Conservation (phyloP, 1,140 invertebrate species). For the Palaemon carinicauda region DNA sequence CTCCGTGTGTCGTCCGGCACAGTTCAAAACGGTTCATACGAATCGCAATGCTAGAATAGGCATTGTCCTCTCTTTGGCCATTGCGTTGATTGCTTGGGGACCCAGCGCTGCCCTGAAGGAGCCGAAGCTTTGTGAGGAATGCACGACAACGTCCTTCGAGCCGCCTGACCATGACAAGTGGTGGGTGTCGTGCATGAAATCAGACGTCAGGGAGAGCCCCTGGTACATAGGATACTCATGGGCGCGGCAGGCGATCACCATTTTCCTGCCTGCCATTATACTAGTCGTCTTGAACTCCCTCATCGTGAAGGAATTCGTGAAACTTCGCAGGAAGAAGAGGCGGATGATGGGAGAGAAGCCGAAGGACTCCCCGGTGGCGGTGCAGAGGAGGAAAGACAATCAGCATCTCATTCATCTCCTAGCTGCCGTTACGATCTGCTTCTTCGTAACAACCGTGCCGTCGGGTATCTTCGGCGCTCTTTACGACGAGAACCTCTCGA, state of each 20-base stretch:
- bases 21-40: slow-evolving; percentile 61
- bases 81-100: slow-evolving; percentile 31
- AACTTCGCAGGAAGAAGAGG: not conserved
- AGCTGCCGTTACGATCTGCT: slow-evolving; percentile 61
- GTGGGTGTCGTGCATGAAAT: slow-evolving; percentile 57
- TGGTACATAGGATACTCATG: slow-evolving; percentile 60
- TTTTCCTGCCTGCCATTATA: slow-evolving; percentile 60
- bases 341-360: not conserved
- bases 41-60: slow-evolving; percentile 49
- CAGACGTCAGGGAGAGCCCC: slow-evolving; percentile 14
- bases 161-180: not conserved
- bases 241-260: slow-evolving; percentile 60
- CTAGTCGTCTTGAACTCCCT: slow-evolving; percentile 60
- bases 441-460: slow-evolving; percentile 62
- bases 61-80: slow-evolving; percentile 31
- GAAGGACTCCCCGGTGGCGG: not conserved
- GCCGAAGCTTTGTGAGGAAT: not conserved
- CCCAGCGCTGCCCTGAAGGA: slow-evolving; percentile 36
- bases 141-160: not conserved
- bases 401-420: slow-evolving; percentile 60
- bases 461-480: slow-evolving; percentile 60
- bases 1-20: slow-evolving; percentile 61
- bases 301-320: slow-evolving; percentile 57
- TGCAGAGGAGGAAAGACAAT: slow-evolving; percentile 59
- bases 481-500: slow-evolving; percentile 58